Evolutionary conservation across 2,888 invertebrate species (phyloP), one percentile per base, ranked within the genome.

Genomic region (Dichetophora obliterata): DNA sequence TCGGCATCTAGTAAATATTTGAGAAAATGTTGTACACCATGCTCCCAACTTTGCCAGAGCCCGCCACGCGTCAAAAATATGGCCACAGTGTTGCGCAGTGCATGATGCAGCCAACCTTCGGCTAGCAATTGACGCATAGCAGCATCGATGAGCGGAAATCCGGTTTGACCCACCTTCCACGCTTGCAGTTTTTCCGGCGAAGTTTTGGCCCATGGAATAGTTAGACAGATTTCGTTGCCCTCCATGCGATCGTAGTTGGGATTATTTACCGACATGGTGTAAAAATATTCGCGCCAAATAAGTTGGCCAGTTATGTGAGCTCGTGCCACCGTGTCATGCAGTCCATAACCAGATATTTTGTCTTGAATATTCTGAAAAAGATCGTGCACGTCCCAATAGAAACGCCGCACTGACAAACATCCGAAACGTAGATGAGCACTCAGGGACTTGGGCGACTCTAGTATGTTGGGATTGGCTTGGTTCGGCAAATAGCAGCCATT

Each of bases 261-360:
- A 86, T 94, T 94, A 84, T 93, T 92, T 19, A 93, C 92, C 52
- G 94, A 93, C 94, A 94, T 94, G 48, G 94, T 93, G 88, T 95
- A 94, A 88, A 94, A 94, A 82, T 94, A 94, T 84, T 94, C 94
- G 43, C 94, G 91, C 94, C 94, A 94, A 54, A 94, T 92, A 48
- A 94, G 87, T 84, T 94, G 94, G 0, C 93, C 93, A 83, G 90
- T 87, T 61, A 90, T 90, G 48, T 89, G 88, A 3, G 86, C 85
- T 0, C 88, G 88, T 22, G 86, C 84, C 0, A 84, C 75, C 85
- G 86, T 84, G 14, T n/a, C n/a, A n/a, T 82, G 82, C 0, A 85
- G 57, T 1, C 84, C 85, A 0, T 82, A 81, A 1, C 81, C 80
- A 66, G 82, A 81, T 3, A 83, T 90, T 78, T 92, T 90, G 34